phyloP scores from a whole-genome alignment of 2,888 invertebrate genomes.

The Eudemis profundana region DNA sequence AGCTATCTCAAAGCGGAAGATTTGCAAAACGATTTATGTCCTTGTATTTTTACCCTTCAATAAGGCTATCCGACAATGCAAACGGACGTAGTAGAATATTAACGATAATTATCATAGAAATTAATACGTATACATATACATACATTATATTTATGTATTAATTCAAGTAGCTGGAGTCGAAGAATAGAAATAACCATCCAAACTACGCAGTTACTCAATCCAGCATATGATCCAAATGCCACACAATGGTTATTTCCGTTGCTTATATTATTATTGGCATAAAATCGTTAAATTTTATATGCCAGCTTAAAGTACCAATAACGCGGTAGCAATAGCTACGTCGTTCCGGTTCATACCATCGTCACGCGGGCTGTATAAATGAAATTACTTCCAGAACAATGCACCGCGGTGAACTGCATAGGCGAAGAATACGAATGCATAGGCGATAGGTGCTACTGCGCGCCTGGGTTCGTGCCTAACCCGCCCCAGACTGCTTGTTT shows the following conservation, averaged over 20 bases:
- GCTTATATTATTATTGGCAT: not conserved
- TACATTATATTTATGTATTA: too few species aligned
- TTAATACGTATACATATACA: not conserved
- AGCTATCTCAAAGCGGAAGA: constrained; percentile 2
- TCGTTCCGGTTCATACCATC: not conserved
- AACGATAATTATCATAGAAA: not conserved
- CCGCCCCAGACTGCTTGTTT: constrained; percentile 66
- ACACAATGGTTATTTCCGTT: not conserved
- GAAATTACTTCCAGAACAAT: constrained; percentile 57
- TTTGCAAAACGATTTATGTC: not conserved
- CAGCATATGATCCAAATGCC: not conserved
- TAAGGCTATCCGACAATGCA: not conserved
- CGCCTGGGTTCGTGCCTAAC: constrained; percentile 68
- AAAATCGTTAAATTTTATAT: not conserved
- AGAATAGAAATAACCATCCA: too few species aligned
- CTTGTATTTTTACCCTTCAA: too few species aligned
- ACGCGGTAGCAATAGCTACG: not conserved
- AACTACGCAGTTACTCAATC: not conserved
- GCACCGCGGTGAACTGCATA: constrained; percentile 61
- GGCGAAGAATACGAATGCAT: constrained; percentile 71
- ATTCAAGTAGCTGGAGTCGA: too few species aligned
- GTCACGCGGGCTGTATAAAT: not conserved
- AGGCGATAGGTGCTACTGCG: constrained; percentile 72
- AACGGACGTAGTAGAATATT: not conserved
- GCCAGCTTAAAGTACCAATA: not conserved